Base-by-base conservation (phyloP, 2,888 invertebrate species). In the Arenicola marina region DNA sequence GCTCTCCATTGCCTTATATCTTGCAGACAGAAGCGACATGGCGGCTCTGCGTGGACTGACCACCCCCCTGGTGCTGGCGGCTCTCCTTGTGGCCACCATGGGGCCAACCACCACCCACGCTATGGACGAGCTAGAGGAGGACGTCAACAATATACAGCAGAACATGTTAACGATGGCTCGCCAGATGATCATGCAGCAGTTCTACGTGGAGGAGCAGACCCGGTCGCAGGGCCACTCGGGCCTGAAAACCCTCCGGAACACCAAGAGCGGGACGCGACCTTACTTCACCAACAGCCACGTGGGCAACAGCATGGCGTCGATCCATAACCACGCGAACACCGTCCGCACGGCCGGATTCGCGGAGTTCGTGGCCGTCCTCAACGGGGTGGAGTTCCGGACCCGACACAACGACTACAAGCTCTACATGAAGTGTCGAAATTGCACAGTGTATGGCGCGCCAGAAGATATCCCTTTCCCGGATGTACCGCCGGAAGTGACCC, bases 321-420 rank as follows among this genome's bases (percentile, higher is more conserved):
- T 76, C 1, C 78, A 78, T 58, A 75, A 78, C 56, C 78, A 78
- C 61, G 59, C 75, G 4, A 73, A 78, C 65, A 72, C 75, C 55
- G 69, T 72, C 53, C 60, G 71, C 2, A 78, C 78, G 51, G 29
- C 61, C 21, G 62, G 62, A 7, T 67, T 76, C 69, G 75, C 75
- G 1, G 75, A 76, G 61, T 43, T 75, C 38, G 67, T 70, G 43
- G 70, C 70, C 4, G 74, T 76, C 4, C 55, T 76, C 24, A 76
- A 76, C 54, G 76, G 76, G 11, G 78, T 34, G 56, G 77, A 67
- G 75, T 78, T 28, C 74, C 75, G 65, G 38, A 79, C 79, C 1
- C 65, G 79, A 18, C 79, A 79, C 67, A 79, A 79, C 62, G 79
- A 79, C 65, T 79, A 76, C 69, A 28, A 26, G 15, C 59, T 63